Evolutionary conservation across 2,113 vertebrate genomes (phyloP).

Genomic region (Corvus cornix): DNA sequence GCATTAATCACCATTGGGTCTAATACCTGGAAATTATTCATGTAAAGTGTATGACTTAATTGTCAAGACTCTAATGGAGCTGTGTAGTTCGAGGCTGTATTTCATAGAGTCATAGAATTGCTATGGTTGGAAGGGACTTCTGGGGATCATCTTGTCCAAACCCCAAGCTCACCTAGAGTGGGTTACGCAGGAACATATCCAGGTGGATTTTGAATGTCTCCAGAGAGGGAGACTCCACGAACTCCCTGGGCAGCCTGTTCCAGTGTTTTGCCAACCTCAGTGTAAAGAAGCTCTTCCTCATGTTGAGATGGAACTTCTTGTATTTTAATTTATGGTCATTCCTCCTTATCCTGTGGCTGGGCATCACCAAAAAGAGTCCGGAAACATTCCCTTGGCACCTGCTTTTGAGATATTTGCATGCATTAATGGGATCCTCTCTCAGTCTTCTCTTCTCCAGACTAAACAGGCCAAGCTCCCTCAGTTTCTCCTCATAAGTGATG

Average conservation of each 20-base stretch:
- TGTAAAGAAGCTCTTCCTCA: not conserved
- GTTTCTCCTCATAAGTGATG: not conserved
- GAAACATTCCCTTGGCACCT: not conserved
- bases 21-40: not conserved
- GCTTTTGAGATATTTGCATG: not conserved
- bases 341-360: not conserved
- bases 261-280: not conserved
- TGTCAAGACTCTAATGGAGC: not conserved
- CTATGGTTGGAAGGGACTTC: not conserved
- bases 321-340: not conserved
- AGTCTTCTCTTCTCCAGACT: not conserved
- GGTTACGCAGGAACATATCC: rapidly evolving
- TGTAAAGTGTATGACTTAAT: not conserved
- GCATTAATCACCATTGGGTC: not conserved
- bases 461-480: not conserved
- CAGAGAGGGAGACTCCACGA: not conserved
- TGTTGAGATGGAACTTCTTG: not conserved
- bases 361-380: not conserved
- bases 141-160: not conserved
- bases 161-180: rapidly evolving
- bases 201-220: not conserved
- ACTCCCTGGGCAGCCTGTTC: not conserved
- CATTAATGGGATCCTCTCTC: not conserved
- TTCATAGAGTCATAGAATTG: not conserved
- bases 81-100: not conserved